Conservation (phyloP, 2,797 vertebrate genomes). For the Trichosurus vulpecula region DNA sequence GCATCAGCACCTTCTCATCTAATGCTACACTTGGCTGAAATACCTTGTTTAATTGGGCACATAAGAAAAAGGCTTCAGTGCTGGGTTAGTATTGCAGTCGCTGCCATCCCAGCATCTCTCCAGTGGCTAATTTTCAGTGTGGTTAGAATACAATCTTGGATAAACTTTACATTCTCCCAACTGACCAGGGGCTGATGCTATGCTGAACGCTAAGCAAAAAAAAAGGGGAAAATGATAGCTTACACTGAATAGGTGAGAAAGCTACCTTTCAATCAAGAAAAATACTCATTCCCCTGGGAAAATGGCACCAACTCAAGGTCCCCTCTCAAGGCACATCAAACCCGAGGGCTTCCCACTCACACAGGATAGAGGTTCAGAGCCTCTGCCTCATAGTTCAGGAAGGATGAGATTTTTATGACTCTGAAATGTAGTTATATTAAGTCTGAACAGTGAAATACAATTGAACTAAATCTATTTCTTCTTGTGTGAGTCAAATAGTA, state of each 20-base stretch:
- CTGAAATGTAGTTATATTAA: conserved; percentile 22
- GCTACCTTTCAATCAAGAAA: background rate
- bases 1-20: conserved; percentile 7
- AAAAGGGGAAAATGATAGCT: background rate
- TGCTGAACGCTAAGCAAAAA: background rate
- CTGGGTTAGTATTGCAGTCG: background rate
- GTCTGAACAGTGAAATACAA: background rate
- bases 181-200: background rate
- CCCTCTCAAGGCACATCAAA: background rate
- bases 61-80: background rate
- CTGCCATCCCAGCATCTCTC: background rate
- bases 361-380: conserved; percentile 1
- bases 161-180: conserved; percentile 41
- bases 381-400: background rate
- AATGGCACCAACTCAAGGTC: background rate
- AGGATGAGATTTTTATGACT: conserved; percentile 4
- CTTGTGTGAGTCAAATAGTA: background rate
- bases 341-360: conserved; percentile 1
- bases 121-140: conserved; percentile 1
- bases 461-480: background rate
- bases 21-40: background rate
- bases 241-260: background rate
- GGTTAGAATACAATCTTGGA: conserved; percentile 18
- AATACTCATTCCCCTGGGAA: background rate
- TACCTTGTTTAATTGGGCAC: background rate